Evolutionary conservation across 1,140 invertebrate genomes (phyloP).

Genomic region (Magallana gigas): DNA sequence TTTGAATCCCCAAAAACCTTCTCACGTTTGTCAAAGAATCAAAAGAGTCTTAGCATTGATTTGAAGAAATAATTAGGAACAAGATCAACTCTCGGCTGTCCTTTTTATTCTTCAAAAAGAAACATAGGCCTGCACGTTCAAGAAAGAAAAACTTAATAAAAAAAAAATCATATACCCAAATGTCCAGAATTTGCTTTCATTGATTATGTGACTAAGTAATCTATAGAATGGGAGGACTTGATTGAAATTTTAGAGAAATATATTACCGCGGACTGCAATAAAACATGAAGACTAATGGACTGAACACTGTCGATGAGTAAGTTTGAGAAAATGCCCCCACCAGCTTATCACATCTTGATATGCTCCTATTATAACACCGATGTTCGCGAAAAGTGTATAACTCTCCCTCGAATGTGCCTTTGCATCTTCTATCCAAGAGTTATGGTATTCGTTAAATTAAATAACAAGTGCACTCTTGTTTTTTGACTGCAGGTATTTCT

Average conservation of each 20-base stretch:
- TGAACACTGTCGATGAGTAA: background rate
- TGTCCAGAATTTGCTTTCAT: background rate
- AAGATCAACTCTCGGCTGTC: background rate
- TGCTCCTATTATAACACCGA: too few species aligned
- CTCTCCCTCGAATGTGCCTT: too few species aligned
- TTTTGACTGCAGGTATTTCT: too few species aligned
- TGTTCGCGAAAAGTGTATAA: too few species aligned
- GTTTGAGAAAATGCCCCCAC: background rate
- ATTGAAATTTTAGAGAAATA: background rate
- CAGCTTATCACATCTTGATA: too few species aligned
- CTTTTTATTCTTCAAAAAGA: background rate
- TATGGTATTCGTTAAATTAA: too few species aligned
- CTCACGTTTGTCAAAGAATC: background rate
- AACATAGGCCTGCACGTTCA: background rate
- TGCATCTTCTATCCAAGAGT: too few species aligned
- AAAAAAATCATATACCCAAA: background rate
- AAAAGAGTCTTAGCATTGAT: background rate
- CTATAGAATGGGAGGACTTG: background rate
- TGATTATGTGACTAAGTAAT: background rate
- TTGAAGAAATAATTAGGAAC: background rate
- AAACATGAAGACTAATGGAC: slow-evolving; percentile 11
- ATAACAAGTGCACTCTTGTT: too few species aligned
- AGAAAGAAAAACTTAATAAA: background rate
- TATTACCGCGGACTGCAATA: background rate
- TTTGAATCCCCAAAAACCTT: background rate